These are phyloP conservation scores for Rhegmatorhina hoffmannsi DNA, from an alignment of 2,113 vertebrate genomes.

Conservation along the genomic window DNA sequence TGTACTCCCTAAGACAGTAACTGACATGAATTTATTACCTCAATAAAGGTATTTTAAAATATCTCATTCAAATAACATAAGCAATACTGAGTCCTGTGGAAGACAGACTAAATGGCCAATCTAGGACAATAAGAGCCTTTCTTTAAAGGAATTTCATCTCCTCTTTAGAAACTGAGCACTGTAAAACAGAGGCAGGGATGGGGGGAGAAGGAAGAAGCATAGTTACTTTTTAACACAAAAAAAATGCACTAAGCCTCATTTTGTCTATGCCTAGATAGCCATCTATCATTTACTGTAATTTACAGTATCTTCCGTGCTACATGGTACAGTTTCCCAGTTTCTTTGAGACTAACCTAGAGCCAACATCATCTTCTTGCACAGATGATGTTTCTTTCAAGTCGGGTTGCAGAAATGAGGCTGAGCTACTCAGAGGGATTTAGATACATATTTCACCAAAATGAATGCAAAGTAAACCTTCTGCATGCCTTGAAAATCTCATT, in stretches of 20 bases:
- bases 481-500: slow-evolving; percentile 21
- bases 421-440: slow-evolving; percentile 27
- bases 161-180: background rate
- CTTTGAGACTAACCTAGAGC: slow-evolving; percentile 18
- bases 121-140: background rate
- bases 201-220: background rate
- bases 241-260: background rate
- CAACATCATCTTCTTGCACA: slow-evolving; percentile 6
- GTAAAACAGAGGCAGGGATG: fast-evolving
- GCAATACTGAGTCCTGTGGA: background rate
- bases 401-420: slow-evolving; percentile 10
- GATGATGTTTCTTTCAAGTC: slow-evolving; percentile 47
- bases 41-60: background rate
- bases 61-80: background rate
- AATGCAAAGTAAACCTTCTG: slow-evolving; percentile 25
- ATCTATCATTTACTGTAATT: slow-evolving; percentile 33
- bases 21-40: background rate
- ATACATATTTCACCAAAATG: slow-evolving; percentile 12
- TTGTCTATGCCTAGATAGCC: background rate
- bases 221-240: background rate
- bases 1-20: background rate
- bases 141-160: background rate
- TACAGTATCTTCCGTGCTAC: background rate
- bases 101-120: background rate
- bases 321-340: background rate